Evolutionary conservation across 2,888 invertebrate species (phyloP).

Genomic region (Gryllus longicercus): DNA sequence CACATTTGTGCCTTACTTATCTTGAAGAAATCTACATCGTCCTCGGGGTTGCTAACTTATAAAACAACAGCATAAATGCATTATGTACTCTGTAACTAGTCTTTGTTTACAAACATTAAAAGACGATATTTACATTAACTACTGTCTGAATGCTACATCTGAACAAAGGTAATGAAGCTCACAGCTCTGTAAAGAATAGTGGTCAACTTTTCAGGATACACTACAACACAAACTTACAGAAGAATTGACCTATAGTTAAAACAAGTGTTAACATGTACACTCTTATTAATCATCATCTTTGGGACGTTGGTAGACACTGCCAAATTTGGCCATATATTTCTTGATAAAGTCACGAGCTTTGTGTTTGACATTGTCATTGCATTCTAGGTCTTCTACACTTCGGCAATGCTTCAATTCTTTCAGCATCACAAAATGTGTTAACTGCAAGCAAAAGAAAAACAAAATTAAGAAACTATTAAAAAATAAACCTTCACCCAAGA

Average conservation of each 20-base stretch:
- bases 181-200: background rate
- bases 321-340: constrained; percentile 95
- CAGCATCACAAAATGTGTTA: constrained; percentile 92
- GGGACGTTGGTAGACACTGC: constrained; percentile 69
- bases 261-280: background rate
- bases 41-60: background rate
- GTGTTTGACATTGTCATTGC: constrained; percentile 86
- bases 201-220: background rate
- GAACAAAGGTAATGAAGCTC: background rate
- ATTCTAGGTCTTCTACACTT: constrained; percentile 77
- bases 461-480: background rate
- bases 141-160: background rate
- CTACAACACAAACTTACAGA: background rate
- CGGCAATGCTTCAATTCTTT: constrained; percentile 92
- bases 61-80: constrained; percentile 9
- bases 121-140: constrained; percentile 17
- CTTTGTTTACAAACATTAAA: background rate
- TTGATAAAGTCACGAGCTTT: constrained; percentile 93
- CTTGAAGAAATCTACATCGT: background rate
- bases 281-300: constrained; percentile 57
- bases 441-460: constrained; percentile 55
- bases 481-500: too few relatives aligned
- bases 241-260: background rate
- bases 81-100: background rate
- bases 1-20: background rate